Conservation (phyloP, 2,797 vertebrate species). For the Nannoperca obscura region DNA sequence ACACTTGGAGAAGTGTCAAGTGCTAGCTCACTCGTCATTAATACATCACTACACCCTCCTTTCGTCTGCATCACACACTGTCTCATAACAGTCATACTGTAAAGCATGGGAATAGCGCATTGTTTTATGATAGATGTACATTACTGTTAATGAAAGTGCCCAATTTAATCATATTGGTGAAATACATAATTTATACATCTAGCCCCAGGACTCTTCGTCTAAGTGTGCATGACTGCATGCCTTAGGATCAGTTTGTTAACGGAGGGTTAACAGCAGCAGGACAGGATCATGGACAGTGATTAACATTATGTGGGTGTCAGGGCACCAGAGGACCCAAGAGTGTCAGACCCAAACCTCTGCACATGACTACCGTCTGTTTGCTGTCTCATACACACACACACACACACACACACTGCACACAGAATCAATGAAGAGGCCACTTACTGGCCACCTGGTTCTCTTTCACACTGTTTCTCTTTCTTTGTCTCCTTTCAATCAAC, state of each 20-base stretch:
- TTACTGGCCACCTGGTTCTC: slow-evolving; percentile 46
- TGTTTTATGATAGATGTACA: background rate
- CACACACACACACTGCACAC: slow-evolving; percentile 6
- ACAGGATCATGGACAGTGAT: slow-evolving; percentile 61
- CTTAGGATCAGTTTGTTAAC: slow-evolving; percentile 36
- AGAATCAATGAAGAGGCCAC: slow-evolving; percentile 49
- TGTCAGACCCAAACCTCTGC: slow-evolving; percentile 55
- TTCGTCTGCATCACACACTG: background rate
- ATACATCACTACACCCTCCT: background rate
- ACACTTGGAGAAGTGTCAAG: background rate
- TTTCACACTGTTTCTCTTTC: slow-evolving; percentile 38
- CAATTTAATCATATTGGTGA: background rate
- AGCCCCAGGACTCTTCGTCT: slow-evolving; percentile 4
- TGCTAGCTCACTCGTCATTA: background rate
- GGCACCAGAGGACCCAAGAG: slow-evolving; percentile 48
- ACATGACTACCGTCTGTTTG: slow-evolving; percentile 54
- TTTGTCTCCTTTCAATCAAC: slow-evolving; percentile 59
- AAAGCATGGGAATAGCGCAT: background rate
- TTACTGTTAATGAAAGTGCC: background rate
- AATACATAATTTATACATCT: background rate
- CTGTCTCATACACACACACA: slow-evolving; percentile 32
- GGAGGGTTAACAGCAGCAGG: slow-evolving; percentile 50
- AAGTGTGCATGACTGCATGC: slow-evolving; percentile 7
- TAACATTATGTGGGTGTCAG: slow-evolving; percentile 64
- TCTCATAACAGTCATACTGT: background rate